These are phyloP conservation scores for Rhizomys pruinosus DNA, from an alignment of 2,113 vertebrate genomes.

Conservation along the genomic window DNA sequence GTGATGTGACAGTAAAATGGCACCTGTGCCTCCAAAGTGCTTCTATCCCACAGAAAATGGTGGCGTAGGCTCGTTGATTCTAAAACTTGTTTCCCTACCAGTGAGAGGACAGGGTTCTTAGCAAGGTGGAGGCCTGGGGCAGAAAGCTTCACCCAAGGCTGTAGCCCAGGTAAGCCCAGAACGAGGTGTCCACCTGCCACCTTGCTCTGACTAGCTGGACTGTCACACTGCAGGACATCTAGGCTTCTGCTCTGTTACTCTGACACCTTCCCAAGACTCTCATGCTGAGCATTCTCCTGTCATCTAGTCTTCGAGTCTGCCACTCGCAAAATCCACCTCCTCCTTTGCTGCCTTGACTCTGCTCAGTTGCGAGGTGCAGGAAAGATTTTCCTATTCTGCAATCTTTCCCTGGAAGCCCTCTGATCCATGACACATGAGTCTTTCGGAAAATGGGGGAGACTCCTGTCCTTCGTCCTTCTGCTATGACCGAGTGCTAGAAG, in stretches of 20 bases:
- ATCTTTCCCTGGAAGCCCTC: neutral
- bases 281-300: neutral
- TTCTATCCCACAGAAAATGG: neutral
- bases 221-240: neutral
- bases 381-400: neutral
- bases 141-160: neutral
- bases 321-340: neutral
- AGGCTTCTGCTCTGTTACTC: neutral
- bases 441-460: neutral
- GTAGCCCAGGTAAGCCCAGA: neutral
- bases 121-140: no score
- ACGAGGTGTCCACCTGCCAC: rapidly evolving
- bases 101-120: neutral
- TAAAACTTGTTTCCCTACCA: neutral
- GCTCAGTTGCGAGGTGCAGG: no score
- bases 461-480: neutral
- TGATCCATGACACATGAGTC: neutral
- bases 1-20: neutral
- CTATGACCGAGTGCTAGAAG: neutral
- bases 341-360: neutral
- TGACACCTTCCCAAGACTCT: no score
- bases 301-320: neutral
- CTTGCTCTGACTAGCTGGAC: neutral
- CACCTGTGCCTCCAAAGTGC: neutral
- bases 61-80: neutral